Base-by-base conservation (phyloP, 2,797 vertebrate genomes). In the Synaphobranchus kaupii region DNA sequence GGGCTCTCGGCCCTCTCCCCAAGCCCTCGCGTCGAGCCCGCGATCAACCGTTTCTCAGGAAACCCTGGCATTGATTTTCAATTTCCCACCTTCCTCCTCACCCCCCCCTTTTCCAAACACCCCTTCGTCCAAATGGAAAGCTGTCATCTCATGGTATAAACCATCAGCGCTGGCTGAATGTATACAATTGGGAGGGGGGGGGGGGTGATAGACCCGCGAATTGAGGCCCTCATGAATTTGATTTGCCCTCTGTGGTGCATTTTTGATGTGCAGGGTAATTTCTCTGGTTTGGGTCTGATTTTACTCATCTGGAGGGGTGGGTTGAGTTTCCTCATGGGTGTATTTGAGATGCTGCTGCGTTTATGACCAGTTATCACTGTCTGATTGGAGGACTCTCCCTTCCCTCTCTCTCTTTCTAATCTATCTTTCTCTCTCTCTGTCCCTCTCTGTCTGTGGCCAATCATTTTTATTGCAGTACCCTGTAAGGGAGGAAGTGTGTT, bases 81-180 rank as follows among this genome's bases (percentile, higher is more conserved):
- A 63, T 78, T 84, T 86, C 54, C 78, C 85, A 3, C 6, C n/a
- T 13, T 25, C 66, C 86, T 89, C 89, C 71, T 84, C 86, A 15
- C 56, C 48, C 28, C 52, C 9, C 88, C 88, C 84, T 17, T 87
- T 68, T 84, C 87, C 88, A 31, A 63, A 68, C 84, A 84, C 88
- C 91, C 93, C 92, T 91, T 93, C 92, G 91, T 87, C 4, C 31
- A 91, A 90, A 94, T 94, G 83, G 92, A 91, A 92, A 93, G 93
- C 88, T 90, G 85, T 88, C 48, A 54, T 91, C 92, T 95, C 94
- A 94, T 94, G 94, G 94, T 94, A 94, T 94, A 93, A 95, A 89
- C 92, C 93, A 95, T 94, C 90, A 90, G 89, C 54, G 89, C 25
- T 13, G 48, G 25, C 81, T 28, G 81, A 83, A 83, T 83, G 81